phyloP scores from a whole-genome alignment of 2,797 vertebrate species.

The Dryobates pubescens region DNA sequence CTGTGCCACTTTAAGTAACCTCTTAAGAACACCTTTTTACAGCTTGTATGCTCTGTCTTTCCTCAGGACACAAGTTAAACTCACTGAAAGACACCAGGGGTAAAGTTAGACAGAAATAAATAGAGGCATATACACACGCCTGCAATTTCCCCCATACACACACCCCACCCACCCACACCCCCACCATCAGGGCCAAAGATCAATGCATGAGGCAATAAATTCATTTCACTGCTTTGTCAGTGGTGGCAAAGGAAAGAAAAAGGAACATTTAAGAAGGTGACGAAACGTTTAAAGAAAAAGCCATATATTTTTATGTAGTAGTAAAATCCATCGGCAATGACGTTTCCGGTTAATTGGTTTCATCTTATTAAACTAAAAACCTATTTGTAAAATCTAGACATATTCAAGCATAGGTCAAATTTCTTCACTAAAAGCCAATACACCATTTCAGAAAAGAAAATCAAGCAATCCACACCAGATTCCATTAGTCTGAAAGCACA shows the following conservation, averaged over 20 bases:
- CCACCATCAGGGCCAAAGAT: background rate
- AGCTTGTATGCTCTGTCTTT: constrained; percentile 23
- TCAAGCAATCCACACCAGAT: constrained; percentile 11
- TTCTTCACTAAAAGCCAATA: constrained; percentile 31
- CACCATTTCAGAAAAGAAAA: constrained; percentile 28
- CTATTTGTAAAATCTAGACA: constrained; percentile 48
- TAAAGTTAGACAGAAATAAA: background rate
- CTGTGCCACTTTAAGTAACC: constrained; percentile 19
- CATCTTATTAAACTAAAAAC: constrained; percentile 64
- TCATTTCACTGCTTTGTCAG: constrained; percentile 8
- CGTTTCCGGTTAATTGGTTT: constrained; percentile 67
- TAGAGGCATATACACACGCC: background rate
- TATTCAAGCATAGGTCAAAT: background rate
- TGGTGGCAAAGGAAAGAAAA: constrained; percentile 25
- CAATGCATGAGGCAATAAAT: constrained; percentile 21
- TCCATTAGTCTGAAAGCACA: constrained; percentile 33
- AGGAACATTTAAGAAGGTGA: constrained; percentile 22
- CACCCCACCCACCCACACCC: too few relatives aligned
- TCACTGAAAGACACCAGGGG: background rate
- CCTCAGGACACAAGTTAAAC: constrained; percentile 16
- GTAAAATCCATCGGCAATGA: constrained; percentile 51
- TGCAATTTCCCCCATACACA: background rate
- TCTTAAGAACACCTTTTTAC: constrained; percentile 28
- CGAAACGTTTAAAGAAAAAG: constrained; percentile 55
- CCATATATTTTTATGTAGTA: constrained; percentile 68